Evolutionary conservation across 2,888 invertebrate species (phyloP).

Genomic region (Cheilosia scutellata): DNA sequence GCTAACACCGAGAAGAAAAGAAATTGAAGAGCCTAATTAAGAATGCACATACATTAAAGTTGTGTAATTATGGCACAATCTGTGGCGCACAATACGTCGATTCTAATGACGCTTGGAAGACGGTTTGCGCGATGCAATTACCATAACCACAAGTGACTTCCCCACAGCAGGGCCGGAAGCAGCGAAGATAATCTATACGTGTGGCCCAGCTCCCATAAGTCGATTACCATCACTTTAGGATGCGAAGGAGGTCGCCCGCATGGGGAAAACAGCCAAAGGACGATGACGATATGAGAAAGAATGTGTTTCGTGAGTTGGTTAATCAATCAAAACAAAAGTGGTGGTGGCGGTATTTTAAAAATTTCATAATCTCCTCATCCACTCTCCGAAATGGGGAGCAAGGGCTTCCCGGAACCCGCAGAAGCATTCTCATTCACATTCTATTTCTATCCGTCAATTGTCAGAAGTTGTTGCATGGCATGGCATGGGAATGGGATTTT

Average conservation of each 20-base stretch:
- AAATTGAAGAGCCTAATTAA: slow-evolving; percentile 29
- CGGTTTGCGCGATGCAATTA: slow-evolving; percentile 45
- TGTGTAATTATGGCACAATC: slow-evolving; percentile 59
- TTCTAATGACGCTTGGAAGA: slow-evolving; percentile 36
- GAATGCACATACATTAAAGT: slow-evolving; percentile 65
- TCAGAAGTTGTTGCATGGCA: slow-evolving; percentile 63
- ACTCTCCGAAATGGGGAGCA: not conserved
- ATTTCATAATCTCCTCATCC: slow-evolving; percentile 47
- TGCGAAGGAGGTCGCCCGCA: slow-evolving; percentile 15
- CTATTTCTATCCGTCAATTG: slow-evolving; percentile 74
- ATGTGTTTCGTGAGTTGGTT: slow-evolving; percentile 58
- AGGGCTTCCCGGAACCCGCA: not conserved
- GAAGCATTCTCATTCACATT: slow-evolving; percentile 32
- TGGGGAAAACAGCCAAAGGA: slow-evolving; percentile 3
- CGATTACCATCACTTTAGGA: slow-evolving; percentile 44
- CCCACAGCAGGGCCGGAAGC: not conserved
- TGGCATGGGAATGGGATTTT: slow-evolving; percentile 26
- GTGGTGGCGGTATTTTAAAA: slow-evolving; percentile 53
- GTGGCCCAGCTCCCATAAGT: slow-evolving; percentile 26
- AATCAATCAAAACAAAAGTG: slow-evolving; percentile 52
- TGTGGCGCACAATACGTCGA: slow-evolving; percentile 38
- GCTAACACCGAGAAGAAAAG: slow-evolving; percentile 35
- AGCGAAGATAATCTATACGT: not conserved
- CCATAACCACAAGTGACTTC: slow-evolving; percentile 60
- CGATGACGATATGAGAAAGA: slow-evolving; percentile 8